These are phyloP conservation scores for Catocala fraxini DNA, from an alignment of 2,888 invertebrate species.

Conservation along the genomic window DNA sequence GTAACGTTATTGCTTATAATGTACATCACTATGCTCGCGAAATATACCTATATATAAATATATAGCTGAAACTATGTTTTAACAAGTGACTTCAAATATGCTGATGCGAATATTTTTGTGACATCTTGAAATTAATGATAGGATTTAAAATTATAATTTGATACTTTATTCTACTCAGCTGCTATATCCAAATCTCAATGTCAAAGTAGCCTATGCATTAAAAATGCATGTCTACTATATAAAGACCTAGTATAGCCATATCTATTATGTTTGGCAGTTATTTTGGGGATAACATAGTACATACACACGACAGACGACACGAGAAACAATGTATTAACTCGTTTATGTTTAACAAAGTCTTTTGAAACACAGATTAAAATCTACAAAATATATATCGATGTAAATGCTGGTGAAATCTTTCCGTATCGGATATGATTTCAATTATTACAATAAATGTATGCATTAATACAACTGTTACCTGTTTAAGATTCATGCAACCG, in stretches of 20 bases:
- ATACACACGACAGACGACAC: too few species aligned
- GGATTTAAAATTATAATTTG: too few species aligned
- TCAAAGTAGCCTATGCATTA: too few species aligned
- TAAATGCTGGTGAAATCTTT: conserved; percentile 17
- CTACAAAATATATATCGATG: not conserved
- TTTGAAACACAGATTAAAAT: not conserved
- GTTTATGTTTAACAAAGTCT: not conserved
- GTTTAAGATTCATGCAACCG: conserved; percentile 32
- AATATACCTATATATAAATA: conserved; percentile 5
- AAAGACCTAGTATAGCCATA: too few species aligned
- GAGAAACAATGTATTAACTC: not conserved
- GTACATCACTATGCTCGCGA: conserved; percentile 6
- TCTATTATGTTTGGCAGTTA: too few species aligned
- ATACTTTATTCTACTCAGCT: too few species aligned
- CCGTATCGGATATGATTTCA: conserved; percentile 31
- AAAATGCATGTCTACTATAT: too few species aligned
- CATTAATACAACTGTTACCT: conserved; percentile 27
- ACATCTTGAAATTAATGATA: not conserved
- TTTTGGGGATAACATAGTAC: too few species aligned
- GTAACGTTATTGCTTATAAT: conserved; percentile 40
- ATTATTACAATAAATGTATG: conserved; percentile 21
- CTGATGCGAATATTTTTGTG: conserved; percentile 3
- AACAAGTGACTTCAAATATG: conserved; percentile 1
- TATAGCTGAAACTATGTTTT: not conserved
- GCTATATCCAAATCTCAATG: too few species aligned